Evolutionary conservation across 2,888 invertebrate species (phyloP).

Genomic region (Hirtodrosophila alboralis): DNA sequence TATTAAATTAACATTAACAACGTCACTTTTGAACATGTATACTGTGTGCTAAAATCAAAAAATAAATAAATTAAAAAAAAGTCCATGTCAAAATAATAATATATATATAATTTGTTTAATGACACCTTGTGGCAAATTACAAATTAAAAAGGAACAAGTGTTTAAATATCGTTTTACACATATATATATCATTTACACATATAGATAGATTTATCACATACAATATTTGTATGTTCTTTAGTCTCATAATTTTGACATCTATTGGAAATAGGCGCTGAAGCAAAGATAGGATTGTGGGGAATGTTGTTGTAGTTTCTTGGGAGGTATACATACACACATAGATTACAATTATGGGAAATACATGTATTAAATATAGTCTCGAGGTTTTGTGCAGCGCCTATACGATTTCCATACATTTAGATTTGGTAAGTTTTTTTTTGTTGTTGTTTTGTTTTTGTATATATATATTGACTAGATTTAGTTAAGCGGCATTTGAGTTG

Average conservation of each 20-base stretch:
- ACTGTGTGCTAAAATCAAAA: not conserved
- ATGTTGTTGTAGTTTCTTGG: too few relatives aligned
- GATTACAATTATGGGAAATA: too few relatives aligned
- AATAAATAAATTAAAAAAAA: not conserved
- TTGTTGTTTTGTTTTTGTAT: too few relatives aligned
- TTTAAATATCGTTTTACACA: constrained; percentile 26
- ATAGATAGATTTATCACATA: constrained; percentile 29
- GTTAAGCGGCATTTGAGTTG: constrained; percentile 25
- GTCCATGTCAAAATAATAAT: too few relatives aligned
- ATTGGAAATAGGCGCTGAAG: constrained; percentile 1
- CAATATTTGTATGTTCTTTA: constrained; percentile 18
- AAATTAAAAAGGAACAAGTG: constrained; percentile 50
- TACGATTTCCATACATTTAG: constrained; percentile 3
- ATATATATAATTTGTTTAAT: constrained; percentile 21
- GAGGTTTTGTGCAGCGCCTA: constrained; percentile 16
- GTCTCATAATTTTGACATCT: constrained; percentile 20
- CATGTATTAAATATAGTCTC: too few relatives aligned
- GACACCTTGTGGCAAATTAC: constrained; percentile 33
- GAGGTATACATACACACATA: too few relatives aligned
- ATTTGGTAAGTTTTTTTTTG: constrained; percentile 15
- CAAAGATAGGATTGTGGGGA: too few relatives aligned
- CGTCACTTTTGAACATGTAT: constrained; percentile 9
- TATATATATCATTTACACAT: constrained; percentile 26
- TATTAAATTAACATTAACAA: constrained; percentile 12
- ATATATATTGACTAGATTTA: constrained; percentile 36